Conservation (phyloP, 2,113 vertebrate species). For the Osmerus mordax region DNA sequence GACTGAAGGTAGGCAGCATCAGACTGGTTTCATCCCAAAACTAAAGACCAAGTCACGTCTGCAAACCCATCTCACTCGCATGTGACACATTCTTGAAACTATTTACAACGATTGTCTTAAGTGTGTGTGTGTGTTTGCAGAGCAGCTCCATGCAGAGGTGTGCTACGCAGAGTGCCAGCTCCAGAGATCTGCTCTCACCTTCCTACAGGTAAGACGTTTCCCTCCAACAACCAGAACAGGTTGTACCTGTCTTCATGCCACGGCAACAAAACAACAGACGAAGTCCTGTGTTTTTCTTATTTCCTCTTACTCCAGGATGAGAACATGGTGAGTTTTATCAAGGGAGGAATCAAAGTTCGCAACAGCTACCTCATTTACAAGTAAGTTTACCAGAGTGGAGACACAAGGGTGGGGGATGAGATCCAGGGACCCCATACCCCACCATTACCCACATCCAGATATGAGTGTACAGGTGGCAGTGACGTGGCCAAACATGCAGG, state of each 20-base stretch:
- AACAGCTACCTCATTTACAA: conserved; percentile 83
- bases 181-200: conserved; percentile 79
- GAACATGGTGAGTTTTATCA: conserved; percentile 84
- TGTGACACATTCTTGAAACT: no score
- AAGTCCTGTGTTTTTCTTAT: neutral
- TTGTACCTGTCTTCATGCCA: neutral
- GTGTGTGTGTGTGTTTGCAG: conserved; percentile 52
- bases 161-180: conserved; percentile 81
- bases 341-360: conserved; percentile 82
- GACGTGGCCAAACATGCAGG: no score
- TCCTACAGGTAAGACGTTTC: conserved; percentile 69
- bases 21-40: no score
- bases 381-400: conserved; percentile 59
- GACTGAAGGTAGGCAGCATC: conserved; percentile 69
- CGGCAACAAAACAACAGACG: no score
- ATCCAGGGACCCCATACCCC: neutral
- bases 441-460: no score
- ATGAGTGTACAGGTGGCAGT: no score
- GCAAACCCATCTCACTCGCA: no score
- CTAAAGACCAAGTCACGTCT: no score
- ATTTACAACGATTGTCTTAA: neutral
- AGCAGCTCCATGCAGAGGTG: conserved; percentile 78
- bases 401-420: neutral
- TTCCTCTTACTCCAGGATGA: conserved; percentile 68
- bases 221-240: neutral